These are phyloP conservation scores for Myiothlypis coronata DNA, from an alignment of 2,797 vertebrate species.

Conservation along the genomic window DNA sequence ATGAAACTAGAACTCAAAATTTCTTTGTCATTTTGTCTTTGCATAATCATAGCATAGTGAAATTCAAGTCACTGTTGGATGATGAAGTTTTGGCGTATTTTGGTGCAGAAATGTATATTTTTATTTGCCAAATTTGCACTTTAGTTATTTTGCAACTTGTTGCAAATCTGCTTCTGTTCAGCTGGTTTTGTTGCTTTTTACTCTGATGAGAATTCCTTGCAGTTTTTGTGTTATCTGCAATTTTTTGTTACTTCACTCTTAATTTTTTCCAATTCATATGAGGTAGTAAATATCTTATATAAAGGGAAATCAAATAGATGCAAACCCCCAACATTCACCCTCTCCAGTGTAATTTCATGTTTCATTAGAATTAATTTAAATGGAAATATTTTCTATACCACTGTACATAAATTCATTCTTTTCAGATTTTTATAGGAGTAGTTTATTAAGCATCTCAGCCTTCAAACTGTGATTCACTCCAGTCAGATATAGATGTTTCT, in stretches of 20 bases:
- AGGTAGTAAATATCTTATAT: background rate
- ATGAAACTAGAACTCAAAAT: background rate
- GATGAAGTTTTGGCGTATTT: background rate
- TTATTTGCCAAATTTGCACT: background rate
- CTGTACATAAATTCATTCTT: background rate
- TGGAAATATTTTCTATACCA: background rate
- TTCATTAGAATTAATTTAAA: background rate
- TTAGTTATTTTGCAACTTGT: background rate
- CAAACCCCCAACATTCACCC: rapidly evolving
- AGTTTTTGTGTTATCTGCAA: background rate
- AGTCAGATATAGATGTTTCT: background rate
- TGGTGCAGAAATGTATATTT: background rate
- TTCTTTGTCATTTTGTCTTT: background rate
- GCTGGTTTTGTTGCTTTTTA: background rate
- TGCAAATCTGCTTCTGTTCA: background rate
- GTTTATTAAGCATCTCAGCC: background rate
- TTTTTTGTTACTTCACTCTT: background rate
- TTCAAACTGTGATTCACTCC: background rate
- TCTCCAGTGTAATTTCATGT: background rate
- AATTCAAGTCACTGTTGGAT: background rate
- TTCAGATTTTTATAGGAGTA: background rate
- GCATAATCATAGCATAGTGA: background rate
- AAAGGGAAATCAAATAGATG: background rate
- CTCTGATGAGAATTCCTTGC: background rate
- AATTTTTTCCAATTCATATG: background rate